phyloP scores from a whole-genome alignment of 23 tunicate genomes.

The Clavelina lepadiformis region DNA sequence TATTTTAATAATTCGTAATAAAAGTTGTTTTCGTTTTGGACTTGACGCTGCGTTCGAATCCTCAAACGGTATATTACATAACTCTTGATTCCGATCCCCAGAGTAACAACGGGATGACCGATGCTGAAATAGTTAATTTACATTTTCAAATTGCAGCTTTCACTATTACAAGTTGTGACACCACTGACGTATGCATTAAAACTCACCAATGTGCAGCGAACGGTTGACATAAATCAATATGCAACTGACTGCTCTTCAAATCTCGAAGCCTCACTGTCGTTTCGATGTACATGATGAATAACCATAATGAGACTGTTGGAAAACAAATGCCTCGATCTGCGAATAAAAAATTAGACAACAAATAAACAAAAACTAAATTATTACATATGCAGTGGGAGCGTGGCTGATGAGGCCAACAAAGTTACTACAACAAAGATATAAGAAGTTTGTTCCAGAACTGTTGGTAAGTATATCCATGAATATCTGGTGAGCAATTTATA shows the following conservation, averaged over 20 bases:
- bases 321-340: slow-evolving; percentile 79
- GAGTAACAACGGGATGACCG: slow-evolving; percentile 81
- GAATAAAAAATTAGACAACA: slow-evolving; percentile 2
- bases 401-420: no score
- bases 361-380: not conserved
- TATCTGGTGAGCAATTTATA: no score
- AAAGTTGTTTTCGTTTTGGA: slow-evolving; percentile 71
- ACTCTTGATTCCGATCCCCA: slow-evolving; percentile 80
- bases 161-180: no score
- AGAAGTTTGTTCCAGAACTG: no score
- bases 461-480: no score
- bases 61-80: slow-evolving; percentile 60
- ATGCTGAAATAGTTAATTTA: slow-evolving; percentile 35
- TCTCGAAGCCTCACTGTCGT: slow-evolving; percentile 50
- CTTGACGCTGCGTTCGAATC: slow-evolving; percentile 52
- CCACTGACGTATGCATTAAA: not conserved
- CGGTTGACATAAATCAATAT: slow-evolving; percentile 71
- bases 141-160: not conserved
- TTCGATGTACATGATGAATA: slow-evolving; percentile 75
- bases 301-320: slow-evolving; percentile 77
- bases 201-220: slow-evolving; percentile 93
- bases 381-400: no score
- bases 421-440: no score
- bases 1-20: slow-evolving; percentile 54
- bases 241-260: slow-evolving; percentile 53